Evolutionary conservation across 2,113 vertebrate species (phyloP).

Genomic region (Alectura lathami): DNA sequence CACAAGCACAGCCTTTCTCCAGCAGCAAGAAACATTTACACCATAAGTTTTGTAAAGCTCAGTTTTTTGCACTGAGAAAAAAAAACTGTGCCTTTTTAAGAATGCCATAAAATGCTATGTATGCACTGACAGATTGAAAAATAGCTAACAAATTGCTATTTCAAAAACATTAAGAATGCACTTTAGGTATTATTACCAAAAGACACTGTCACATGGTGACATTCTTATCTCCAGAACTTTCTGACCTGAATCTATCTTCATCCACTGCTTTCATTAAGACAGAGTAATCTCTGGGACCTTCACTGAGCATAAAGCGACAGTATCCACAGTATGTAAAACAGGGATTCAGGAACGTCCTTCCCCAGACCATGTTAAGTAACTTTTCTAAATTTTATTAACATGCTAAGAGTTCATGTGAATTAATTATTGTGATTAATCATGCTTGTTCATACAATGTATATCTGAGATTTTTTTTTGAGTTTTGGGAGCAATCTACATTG

Average conservation of each 20-base stretch:
- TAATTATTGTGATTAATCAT: neutral
- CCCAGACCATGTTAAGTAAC: neutral
- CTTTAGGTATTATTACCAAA: neutral
- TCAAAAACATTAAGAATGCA: neutral
- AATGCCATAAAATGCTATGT: neutral
- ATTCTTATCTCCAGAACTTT: neutral
- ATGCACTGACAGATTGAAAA: neutral
- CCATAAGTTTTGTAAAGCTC: neutral
- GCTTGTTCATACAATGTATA: neutral
- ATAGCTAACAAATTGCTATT: neutral
- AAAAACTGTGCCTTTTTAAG: neutral
- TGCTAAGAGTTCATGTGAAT: neutral
- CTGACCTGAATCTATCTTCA: neutral
- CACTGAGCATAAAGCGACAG: neutral
- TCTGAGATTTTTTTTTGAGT: neutral
- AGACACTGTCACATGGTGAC: neutral
- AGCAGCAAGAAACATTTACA: neutral
- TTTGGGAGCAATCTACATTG: neutral
- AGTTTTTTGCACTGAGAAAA: neutral
- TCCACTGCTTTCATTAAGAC: neutral
- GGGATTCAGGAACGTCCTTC: neutral
- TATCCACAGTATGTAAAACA: neutral
- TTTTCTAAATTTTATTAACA: neutral
- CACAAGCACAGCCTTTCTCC: neutral
- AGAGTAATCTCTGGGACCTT: neutral